These are phyloP conservation scores for Parotocinclus haroldoi DNA, from an alignment of 2,797 vertebrate genomes.

Conservation along the genomic window DNA sequence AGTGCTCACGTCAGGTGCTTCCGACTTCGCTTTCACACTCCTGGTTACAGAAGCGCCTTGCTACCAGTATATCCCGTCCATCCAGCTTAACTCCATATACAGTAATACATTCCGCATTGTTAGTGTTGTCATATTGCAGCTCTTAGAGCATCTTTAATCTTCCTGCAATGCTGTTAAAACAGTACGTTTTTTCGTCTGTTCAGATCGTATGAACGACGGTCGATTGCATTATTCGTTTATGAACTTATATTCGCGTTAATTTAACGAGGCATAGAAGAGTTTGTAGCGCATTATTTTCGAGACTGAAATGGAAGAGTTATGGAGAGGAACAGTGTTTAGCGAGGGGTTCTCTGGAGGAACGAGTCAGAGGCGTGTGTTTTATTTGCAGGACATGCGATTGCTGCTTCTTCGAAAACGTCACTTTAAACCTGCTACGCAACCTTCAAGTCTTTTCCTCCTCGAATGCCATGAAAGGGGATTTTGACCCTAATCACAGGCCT, in stretches of 20 bases:
- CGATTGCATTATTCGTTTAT: conserved; percentile 55
- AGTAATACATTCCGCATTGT: conserved; percentile 53
- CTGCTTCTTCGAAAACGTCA: conserved; percentile 78
- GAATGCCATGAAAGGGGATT: conserved; percentile 7
- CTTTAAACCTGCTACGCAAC: conserved; percentile 70
- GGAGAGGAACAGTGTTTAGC: conserved; percentile 53
- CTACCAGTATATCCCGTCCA: conserved; percentile 26
- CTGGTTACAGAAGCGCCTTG: background rate
- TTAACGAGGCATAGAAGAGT: conserved; percentile 54
- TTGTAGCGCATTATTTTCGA: conserved; percentile 48
- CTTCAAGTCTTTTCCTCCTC: conserved; percentile 51
- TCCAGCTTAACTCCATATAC: conserved; percentile 41
- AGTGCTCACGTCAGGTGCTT: background rate
- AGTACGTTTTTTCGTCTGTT: conserved; percentile 60
- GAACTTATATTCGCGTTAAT: conserved; percentile 57
- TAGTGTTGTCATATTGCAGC: conserved; percentile 66
- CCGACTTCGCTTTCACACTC: background rate
- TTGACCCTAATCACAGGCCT: conserved; percentile 5
- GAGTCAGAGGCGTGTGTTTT: conserved; percentile 39
- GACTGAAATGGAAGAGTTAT: conserved; percentile 56
- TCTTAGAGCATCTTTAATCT: conserved; percentile 68
- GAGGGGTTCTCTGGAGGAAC: conserved; percentile 56
- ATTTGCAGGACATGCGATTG: conserved; percentile 69
- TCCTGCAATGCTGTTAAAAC: conserved; percentile 75
- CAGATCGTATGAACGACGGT: conserved; percentile 52